Base-by-base conservation (phyloP, 1,140 invertebrate genomes). In the Habropoda laboriosa region DNA sequence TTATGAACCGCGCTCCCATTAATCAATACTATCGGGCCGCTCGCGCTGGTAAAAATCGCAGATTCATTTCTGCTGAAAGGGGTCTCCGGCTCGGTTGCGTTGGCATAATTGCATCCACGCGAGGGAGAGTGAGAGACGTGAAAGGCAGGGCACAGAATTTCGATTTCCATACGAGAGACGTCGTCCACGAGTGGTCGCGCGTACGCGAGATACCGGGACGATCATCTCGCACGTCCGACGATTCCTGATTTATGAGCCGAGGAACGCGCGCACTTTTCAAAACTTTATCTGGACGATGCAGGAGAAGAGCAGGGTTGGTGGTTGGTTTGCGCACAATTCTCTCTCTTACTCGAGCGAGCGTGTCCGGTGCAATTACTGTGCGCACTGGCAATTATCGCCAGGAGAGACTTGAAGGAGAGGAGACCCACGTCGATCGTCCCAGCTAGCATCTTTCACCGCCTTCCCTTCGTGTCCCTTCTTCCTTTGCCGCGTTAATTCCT, bases 231-330 rank as follows among this genome's bases (percentile, higher is more conserved):
- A 80, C 70, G 82, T 80, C 75, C 64, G 38, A 60, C 68, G 85
- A 84, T 88, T 88, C 81, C 87, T 89, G 86, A 89, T 89, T 89
- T 88, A 89, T 88, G 88, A 88, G 82, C 80, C 80, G 79, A 58
- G 30, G 21, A 51, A 68, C 64, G 64, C 32, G 64, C 13, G 30
- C 66, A 70, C 35, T 72, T 85, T 81, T 81, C 71, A 85, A 85
- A 85, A 83, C 53, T 85, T 85, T 77, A 84, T 72, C 49, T 71
- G n/a, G n/a, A n/a, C n/a, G n/a, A n/a, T n/a, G n/a, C n/a, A n/a
- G n/a, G n/a, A n/a, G n/a, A n/a, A n/a, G n/a, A n/a, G n/a, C n/a
- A n/a, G n/a, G n/a, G n/a, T n/a, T n/a, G n/a, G n/a, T n/a, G n/a
- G n/a, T n/a, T n/a, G n/a, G n/a, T n/a, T n/a, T n/a, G n/a, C n/a